A percentile compares a stretch with the other conserved stretches of the same genome.
phyloP scores from a whole-genome alignment of 2,888 invertebrate genomes.

The Synergus itoensis region DNA sequence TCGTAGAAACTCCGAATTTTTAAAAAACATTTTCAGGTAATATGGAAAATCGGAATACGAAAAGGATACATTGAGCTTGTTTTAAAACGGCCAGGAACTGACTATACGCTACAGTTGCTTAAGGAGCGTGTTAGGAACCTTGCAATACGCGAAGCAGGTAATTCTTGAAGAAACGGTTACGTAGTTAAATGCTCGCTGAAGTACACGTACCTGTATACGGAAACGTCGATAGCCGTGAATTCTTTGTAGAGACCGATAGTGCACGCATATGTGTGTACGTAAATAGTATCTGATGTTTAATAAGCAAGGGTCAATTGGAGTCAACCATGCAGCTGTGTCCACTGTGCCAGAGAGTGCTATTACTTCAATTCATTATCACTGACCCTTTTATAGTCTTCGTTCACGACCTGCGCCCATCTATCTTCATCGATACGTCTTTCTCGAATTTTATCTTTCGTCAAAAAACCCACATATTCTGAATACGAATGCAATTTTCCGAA shows the following conservation, averaged over 20 bases:
- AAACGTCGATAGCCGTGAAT: slow-evolving; percentile 36
- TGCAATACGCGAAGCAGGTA: slow-evolving; percentile 28
- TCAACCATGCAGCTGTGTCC: slow-evolving; percentile 71
- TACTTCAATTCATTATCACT: slow-evolving; percentile 43
- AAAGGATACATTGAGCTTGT: background rate
- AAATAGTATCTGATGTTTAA: slow-evolving; percentile 61
- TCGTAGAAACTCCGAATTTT: background rate
- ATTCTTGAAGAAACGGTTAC: slow-evolving; percentile 30
- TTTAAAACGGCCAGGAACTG: background rate
- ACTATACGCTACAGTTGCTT: background rate
- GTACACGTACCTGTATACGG: slow-evolving; percentile 22
- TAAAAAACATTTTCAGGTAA: background rate
- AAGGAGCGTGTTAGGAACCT: background rate
- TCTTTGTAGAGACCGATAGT: slow-evolving; percentile 23
- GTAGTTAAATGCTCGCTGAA: slow-evolving; percentile 13
- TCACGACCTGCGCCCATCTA: slow-evolving; percentile 50
- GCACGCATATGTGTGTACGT: slow-evolving; percentile 34
- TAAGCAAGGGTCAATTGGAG: slow-evolving; percentile 71
- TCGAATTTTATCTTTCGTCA: background rate
- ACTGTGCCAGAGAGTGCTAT: background rate
- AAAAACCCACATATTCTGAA: background rate
- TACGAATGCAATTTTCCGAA: background rate
- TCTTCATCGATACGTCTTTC: slow-evolving; percentile 46
- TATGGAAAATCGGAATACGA: background rate
- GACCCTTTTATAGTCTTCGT: slow-evolving; percentile 56